Conservation (phyloP, 1,140 invertebrate genomes). For the Drosophila grimshawi region DNA sequence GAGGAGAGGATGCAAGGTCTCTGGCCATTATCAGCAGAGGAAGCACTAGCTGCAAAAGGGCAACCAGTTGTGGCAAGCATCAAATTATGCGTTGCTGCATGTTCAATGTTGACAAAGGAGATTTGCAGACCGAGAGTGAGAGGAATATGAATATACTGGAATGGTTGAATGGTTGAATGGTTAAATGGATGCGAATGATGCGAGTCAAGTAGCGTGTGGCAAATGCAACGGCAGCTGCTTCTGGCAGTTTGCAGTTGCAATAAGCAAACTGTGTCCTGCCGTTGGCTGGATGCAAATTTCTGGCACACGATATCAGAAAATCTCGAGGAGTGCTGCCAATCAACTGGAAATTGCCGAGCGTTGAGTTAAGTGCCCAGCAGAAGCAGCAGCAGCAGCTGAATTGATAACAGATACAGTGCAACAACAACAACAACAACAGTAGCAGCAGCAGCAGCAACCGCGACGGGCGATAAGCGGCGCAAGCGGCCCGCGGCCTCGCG, state of each 20-base stretch:
- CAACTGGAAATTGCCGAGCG: slow-evolving; percentile 79
- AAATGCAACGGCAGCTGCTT: slow-evolving; percentile 51
- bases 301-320: slow-evolving; percentile 72
- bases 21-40: slow-evolving; percentile 49
- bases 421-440: slow-evolving; percentile 16
- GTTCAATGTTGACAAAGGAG: slow-evolving; percentile 58
- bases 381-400: slow-evolving; percentile 38
- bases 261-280: slow-evolving; percentile 23
- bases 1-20: slow-evolving; percentile 6
- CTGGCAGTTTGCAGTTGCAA: slow-evolving; percentile 25
- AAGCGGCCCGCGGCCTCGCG: slow-evolving; percentile 67
- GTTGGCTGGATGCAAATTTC: slow-evolving; percentile 71
- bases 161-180: not conserved
- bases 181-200: slow-evolving; percentile 11
- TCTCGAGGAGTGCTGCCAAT: slow-evolving; percentile 81
- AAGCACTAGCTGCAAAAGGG: slow-evolving; percentile 13
- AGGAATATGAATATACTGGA: slow-evolving; percentile 36
- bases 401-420: slow-evolving; percentile 47
- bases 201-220: slow-evolving; percentile 16
- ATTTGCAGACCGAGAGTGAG: slow-evolving; percentile 37
- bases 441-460: slow-evolving; percentile 21
- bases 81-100: slow-evolving; percentile 79
- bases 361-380: slow-evolving; percentile 64
- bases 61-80: slow-evolving; percentile 30
- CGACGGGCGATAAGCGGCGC: slow-evolving; percentile 68